Evolutionary conservation across 2,113 vertebrate genomes (phyloP), one percentile per base, ranked within the genome.

Genomic region (Pycnonotus jocosus): DNA sequence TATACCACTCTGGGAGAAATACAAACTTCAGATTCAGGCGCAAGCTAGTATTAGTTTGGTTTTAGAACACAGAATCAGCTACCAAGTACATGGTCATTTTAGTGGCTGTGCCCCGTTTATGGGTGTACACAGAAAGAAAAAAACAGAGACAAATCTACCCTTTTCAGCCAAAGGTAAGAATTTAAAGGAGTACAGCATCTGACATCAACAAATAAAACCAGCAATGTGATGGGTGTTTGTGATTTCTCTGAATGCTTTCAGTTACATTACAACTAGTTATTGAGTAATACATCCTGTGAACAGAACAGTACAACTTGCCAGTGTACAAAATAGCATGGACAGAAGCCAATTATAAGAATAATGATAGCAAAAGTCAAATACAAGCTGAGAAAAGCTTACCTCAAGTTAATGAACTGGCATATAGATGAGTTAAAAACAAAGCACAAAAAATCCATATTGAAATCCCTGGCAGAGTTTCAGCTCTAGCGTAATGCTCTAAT

Each of bases 351-450:
- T 90, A 65, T 62, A 78, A 73, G 56, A 80, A 33, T 81, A 92
- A 71, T 6, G 15, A 66, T 15, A 90, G 51, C n/a, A 61, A 23
- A 73, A 91, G 57, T 90, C 16, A 86, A 87, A 54, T 44, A 72
- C 7, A 56, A 79, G 68, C 60, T 65, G 53, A 44, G 61, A 35
- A 92, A 90, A 94, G 15, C 40, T 82, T 87, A 42, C 45, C 61
- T 40, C 37, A 53, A 44, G 13, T 66, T 93, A 94, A 91, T 82
- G 35, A 95, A 81, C 58, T 73, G 54, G n/a, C 33, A 53, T 45
- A 71, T 30, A 83, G 44, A 84, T 70, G 70, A 82, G n/a, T 82
- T 86, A 76, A 86, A 91, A 95, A 56, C 62, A 69, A 92, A 91
- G 23, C 22, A 83, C 0, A 2, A 81, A 91, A 88, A 92, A 60